Evolutionary conservation across 2,888 invertebrate species (phyloP), one percentile per base, ranked within the genome.

Genomic region (Trichopria drosophilae): DNA sequence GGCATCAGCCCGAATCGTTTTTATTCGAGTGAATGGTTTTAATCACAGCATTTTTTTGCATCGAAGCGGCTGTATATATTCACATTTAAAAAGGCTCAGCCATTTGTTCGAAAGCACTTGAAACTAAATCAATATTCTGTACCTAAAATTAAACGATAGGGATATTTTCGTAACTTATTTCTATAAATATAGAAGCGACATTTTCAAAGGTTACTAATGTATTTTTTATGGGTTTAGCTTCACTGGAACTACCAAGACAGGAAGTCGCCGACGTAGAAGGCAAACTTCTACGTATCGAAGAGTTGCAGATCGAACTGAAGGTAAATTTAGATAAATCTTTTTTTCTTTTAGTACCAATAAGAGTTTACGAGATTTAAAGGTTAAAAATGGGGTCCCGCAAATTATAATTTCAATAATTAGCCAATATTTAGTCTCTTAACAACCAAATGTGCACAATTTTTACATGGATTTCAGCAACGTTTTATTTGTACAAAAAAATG

Each of bases 271-370:
- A 73, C 43, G 44, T 72, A 22, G 83, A 84, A 72, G 83, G 84
- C 13, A 83, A 84, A 69, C 76, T 82, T 55, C 77, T 84, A 36
- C 77, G 82, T 35, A 79, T 80, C 53, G 82, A 84, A 64, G 83
- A 84, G 69, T 72, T 84, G 40, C 80, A 82, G 64, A 82, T 83
- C 31, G 84, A 85, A 67, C 80, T 82, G 69, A 83, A 84, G 79
- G 84, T 83, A 72, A 69, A 59, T 62, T 50, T 5, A 28, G 16
- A n/a, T n/a, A n/a, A n/a, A n/a, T n/a, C n/a, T n/a, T n/a, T n/a
- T 9, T 26, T 9, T 26, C 34, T n/a, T n/a, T n/a, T n/a, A n/a
- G n/a, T n/a, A n/a, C n/a, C n/a, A n/a, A n/a, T n/a, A n/a, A n/a
- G n/a, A n/a, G n/a, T n/a, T n/a, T n/a, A n/a, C n/a, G n/a, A n/a